These are phyloP conservation scores for Tiphia femorata DNA, from an alignment of 2,888 invertebrate species.

Conservation along the genomic window DNA sequence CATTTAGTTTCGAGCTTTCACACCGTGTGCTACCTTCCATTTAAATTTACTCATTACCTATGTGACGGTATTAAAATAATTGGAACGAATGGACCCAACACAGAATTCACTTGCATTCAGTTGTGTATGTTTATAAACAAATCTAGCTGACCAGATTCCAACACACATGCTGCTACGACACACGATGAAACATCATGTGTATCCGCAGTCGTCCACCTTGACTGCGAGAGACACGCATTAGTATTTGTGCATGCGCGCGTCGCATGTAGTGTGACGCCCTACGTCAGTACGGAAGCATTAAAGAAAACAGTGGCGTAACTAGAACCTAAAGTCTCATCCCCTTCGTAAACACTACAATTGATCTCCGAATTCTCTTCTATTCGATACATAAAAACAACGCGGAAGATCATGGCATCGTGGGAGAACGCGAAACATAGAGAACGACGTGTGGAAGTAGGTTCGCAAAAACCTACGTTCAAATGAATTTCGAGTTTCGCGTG, in stretches of 20 bases:
- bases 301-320: conserved; percentile 36
- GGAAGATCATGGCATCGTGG: no score
- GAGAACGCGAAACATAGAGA: no score
- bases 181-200: conserved; percentile 31
- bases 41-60: no score
- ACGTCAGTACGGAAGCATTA: conserved; percentile 27
- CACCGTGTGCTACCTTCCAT: no score
- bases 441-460: no score
- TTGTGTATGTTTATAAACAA: conserved; percentile 30
- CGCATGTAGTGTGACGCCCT: conserved; percentile 23
- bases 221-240: conserved; percentile 29
- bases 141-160: conserved; percentile 36
- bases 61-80: conserved; percentile 1
- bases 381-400: no score
- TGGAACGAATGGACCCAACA: conserved; percentile 12
- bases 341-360: no score
- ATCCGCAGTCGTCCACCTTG: conserved; percentile 41
- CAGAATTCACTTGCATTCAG: conserved; percentile 25
- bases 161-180: conserved; percentile 28
- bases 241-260: conserved; percentile 29
- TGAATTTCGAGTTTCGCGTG: no score
- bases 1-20: no score
- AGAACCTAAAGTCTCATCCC: conserved; percentile 2
- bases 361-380: no score
- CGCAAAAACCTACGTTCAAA: no score